A percentile compares a stretch with the other conserved stretches of the same genome.
Conservation (phyloP, 2,888 invertebrate genomes). For the Tenthredo livida region DNA sequence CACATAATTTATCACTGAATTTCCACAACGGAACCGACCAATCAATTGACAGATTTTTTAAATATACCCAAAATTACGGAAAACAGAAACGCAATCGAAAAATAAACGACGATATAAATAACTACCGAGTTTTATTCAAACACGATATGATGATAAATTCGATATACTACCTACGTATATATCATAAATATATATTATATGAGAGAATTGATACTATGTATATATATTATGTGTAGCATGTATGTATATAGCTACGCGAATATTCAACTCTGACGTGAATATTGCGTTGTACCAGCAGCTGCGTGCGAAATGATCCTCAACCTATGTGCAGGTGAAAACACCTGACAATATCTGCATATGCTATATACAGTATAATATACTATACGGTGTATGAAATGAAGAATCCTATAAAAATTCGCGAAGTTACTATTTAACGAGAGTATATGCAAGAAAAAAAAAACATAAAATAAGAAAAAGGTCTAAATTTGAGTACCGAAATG, state of each 20-base stretch:
- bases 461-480: background rate
- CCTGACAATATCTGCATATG: conserved; percentile 22
- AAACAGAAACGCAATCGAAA: background rate
- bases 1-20: no score
- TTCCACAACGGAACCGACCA: no score
- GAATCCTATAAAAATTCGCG: background rate
- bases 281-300: conserved; percentile 35
- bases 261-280: background rate
- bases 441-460: background rate
- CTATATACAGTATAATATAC: no score
- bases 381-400: background rate
- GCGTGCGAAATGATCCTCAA: conserved; percentile 30
- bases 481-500: background rate
- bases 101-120: background rate
- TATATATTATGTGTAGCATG: background rate
- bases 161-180: background rate
- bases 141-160: background rate
- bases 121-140: background rate
- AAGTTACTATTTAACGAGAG: background rate
- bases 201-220: background rate
- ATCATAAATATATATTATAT: background rate
- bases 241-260: background rate
- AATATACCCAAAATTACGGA: no score
- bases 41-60: no score
- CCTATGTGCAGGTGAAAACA: conserved; percentile 29